A percentile compares a stretch with the other conserved stretches of the same genome.
phyloP scores from a whole-genome alignment of 2,888 invertebrate species.

The Adelphocoris suturalis region DNA sequence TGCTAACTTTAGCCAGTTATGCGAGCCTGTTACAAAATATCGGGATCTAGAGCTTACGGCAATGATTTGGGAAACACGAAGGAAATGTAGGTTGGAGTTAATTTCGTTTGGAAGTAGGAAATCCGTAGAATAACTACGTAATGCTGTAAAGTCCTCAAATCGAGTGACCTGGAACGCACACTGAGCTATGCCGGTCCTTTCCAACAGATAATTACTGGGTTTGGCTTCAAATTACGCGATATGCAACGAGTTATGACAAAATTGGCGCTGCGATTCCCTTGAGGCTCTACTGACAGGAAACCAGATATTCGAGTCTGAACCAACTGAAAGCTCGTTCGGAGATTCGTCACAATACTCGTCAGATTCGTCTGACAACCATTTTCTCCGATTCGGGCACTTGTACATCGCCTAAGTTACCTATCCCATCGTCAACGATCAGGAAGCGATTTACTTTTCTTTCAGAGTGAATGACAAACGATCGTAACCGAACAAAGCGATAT shows the following conservation, averaged over 20 bases:
- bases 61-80: neutral
- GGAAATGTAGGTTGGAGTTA: neutral
- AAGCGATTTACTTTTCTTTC: conserved; percentile 7
- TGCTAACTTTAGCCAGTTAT: too few relatives aligned
- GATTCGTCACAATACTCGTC: neutral
- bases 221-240: neutral
- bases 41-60: too few relatives aligned
- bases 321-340: neutral
- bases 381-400: neutral
- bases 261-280: neutral
- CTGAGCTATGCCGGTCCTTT: neutral
- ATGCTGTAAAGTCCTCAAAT: neutral
- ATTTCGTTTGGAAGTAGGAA: neutral
- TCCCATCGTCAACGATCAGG: neutral
- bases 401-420: neutral
- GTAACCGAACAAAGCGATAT: neutral
- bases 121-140: neutral
- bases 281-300: neutral
- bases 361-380: neutral
- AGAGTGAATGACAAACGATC: neutral
- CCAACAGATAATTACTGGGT: neutral
- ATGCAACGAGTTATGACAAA: neutral
- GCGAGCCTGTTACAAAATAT: too few relatives aligned
- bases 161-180: neutral
- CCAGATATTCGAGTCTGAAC: neutral